Percentiles rank a stretch among this genome's conserved stretches.
Evolutionary conservation across 2,888 invertebrate species (phyloP).

Genomic region (Diogma glabrata): DNA sequence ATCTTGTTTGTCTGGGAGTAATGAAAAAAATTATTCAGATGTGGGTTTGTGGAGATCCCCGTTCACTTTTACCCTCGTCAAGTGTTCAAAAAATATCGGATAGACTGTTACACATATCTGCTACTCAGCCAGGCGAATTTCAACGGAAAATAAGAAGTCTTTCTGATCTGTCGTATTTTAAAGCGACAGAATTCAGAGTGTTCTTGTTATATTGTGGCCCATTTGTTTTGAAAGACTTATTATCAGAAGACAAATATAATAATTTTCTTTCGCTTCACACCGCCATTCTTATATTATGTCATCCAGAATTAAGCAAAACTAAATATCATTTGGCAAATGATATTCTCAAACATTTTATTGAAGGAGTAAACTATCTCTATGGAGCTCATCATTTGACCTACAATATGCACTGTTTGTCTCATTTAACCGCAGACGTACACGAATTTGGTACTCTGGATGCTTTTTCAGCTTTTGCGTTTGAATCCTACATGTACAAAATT

Average conservation of each 20-base stretch:
- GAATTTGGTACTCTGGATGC: constrained; percentile 18
- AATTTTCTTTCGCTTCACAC: constrained; percentile 19
- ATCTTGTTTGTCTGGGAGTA: background rate
- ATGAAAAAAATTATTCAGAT: background rate
- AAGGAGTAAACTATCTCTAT: constrained; percentile 17
- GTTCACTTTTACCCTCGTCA: background rate
- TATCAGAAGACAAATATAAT: constrained; percentile 15
- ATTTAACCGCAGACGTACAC: constrained; percentile 19
- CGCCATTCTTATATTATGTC: constrained; percentile 20
- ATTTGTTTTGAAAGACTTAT: constrained; percentile 18
- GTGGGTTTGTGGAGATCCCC: background rate
- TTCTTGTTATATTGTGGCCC: constrained; percentile 21
- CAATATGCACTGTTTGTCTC: constrained; percentile 22
- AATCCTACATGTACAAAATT: constrained; percentile 18
- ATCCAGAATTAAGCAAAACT: constrained; percentile 11
- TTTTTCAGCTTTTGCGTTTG: constrained; percentile 20
- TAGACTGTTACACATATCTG: background rate
- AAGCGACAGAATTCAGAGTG: constrained; percentile 17
- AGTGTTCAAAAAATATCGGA: background rate
- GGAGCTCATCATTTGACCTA: constrained; percentile 17
- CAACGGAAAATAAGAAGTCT: constrained; percentile 13
- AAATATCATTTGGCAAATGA: constrained; percentile 18
- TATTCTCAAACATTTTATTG: constrained; percentile 20
- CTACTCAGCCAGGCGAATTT: background rate
- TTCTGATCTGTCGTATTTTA: constrained; percentile 18